Conservation (phyloP, 1,140 invertebrate species). For the Rhynchophorus ferrugineus region DNA sequence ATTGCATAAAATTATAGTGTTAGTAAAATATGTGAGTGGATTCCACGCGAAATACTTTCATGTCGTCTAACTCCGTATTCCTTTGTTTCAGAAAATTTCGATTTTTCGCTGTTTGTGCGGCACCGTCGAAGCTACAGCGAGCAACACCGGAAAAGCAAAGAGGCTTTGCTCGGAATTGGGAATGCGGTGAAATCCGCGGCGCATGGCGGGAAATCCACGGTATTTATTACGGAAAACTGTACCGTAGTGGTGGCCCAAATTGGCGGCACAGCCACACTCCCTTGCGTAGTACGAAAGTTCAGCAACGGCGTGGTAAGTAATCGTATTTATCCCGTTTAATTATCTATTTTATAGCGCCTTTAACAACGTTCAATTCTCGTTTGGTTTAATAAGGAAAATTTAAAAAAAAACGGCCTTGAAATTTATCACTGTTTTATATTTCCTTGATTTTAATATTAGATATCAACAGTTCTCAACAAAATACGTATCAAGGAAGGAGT, state of each 20-base stretch:
- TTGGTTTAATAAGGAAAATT: background rate
- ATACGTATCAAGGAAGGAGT: no score
- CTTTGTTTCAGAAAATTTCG: conserved; percentile 14
- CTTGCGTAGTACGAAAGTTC: conserved; percentile 60
- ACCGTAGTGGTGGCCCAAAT: conserved; percentile 62
- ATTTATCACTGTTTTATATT: no score
- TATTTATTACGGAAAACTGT: conserved; percentile 48
- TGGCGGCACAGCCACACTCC: conserved; percentile 61
- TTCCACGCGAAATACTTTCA: no score
- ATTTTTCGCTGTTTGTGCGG: conserved; percentile 17
- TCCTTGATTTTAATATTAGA: no score
- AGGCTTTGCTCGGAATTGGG: conserved; percentile 17
- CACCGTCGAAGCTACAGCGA: conserved; percentile 33
- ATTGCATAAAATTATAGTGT: no score
- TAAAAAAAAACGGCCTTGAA: no score
- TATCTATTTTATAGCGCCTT: background rate
- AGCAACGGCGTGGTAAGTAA: conserved; percentile 63
- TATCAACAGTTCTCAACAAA: no score
- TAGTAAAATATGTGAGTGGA: no score
- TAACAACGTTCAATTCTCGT: background rate
- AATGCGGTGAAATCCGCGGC: conserved; percentile 24
- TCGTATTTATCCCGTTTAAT: background rate
- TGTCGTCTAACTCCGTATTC: no score
- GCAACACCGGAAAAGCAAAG: conserved; percentile 29
- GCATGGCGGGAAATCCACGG: conserved; percentile 24